phyloP scores from a whole-genome alignment of 2,888 invertebrate species.

The Allophyes oxyacanthae region DNA sequence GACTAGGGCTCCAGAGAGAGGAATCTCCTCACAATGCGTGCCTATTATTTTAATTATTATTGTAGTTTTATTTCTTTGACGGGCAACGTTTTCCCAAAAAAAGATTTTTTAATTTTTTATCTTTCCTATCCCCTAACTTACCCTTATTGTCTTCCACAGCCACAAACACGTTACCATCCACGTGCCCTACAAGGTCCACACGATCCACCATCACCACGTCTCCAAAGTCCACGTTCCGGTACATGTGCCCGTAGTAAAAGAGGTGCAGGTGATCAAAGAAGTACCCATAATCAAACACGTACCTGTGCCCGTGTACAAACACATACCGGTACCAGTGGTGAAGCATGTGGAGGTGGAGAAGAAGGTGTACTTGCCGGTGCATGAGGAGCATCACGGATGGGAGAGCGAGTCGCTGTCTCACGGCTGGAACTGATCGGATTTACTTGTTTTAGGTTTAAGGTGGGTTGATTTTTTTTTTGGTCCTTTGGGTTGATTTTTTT shows the following conservation, averaged over 20 bases:
- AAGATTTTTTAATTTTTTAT: too few species aligned
- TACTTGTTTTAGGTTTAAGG: constrained; percentile 69
- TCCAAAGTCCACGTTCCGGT: constrained; percentile 81
- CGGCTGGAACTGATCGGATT: constrained; percentile 82
- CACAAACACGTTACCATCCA: constrained; percentile 84
- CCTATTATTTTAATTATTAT: too few species aligned
- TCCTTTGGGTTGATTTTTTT: too few species aligned
- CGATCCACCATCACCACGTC: constrained; percentile 85
- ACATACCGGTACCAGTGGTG: constrained; percentile 77
- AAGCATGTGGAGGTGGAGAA: constrained; percentile 83
- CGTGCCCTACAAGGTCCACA: constrained; percentile 85
- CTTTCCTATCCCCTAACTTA: not conserved
- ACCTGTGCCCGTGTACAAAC: constrained; percentile 78
- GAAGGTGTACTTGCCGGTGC: constrained; percentile 79
- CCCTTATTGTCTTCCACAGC: constrained; percentile 58
- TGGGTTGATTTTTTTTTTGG: constrained; percentile 36
- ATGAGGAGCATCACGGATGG: constrained; percentile 79
- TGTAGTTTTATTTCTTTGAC: too few species aligned
- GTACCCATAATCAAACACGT: constrained; percentile 82
- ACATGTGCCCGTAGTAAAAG: constrained; percentile 82
- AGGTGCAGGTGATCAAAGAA: constrained; percentile 83
- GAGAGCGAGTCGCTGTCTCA: constrained; percentile 84
- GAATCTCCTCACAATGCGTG: too few species aligned
- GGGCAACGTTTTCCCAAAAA: too few species aligned
- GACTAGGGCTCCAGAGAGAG: too few species aligned